phyloP scores from a whole-genome alignment of 2,888 invertebrate genomes.

The Steinernema carpocapsae region DNA sequence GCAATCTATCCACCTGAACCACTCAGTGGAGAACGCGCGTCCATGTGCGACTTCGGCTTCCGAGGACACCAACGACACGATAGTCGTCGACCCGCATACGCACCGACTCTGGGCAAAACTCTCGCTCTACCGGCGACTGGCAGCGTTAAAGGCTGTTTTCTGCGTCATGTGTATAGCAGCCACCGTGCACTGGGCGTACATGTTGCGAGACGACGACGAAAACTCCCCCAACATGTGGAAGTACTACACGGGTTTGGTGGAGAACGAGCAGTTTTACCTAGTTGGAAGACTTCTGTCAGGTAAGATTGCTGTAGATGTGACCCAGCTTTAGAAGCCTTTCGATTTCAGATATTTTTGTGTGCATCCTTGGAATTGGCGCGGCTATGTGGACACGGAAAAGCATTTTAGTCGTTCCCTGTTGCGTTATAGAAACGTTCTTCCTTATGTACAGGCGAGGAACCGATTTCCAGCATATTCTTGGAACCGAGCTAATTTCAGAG shows the following conservation, averaged over 20 bases:
- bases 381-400: slow-evolving; percentile 60
- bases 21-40: background rate
- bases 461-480: background rate
- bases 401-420: background rate
- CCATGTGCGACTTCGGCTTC: background rate
- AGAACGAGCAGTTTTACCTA: slow-evolving; percentile 45
- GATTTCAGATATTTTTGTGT: slow-evolving; percentile 55
- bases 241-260: slow-evolving; percentile 45
- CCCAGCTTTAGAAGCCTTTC: background rate
- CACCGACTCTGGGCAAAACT: slow-evolving; percentile 30
- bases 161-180: slow-evolving; percentile 53
- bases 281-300: slow-evolving; percentile 3
- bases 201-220: slow-evolving; percentile 52
- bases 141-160: slow-evolving; percentile 40
- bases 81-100: slow-evolving; percentile 29
- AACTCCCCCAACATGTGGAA: slow-evolving; percentile 55
- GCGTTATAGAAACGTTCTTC: slow-evolving; percentile 26
- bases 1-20: slow-evolving; percentile 7
- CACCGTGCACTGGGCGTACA: slow-evolving; percentile 59
- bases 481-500: background rate
- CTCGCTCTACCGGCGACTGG: slow-evolving; percentile 25
- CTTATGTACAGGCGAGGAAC: slow-evolving; percentile 21
- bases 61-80: slow-evolving; percentile 32
- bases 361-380: slow-evolving; percentile 58
- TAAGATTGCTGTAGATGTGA: background rate